Base-by-base conservation (phyloP, 2,113 vertebrate species). In the Acrocephalus arundinaceus region DNA sequence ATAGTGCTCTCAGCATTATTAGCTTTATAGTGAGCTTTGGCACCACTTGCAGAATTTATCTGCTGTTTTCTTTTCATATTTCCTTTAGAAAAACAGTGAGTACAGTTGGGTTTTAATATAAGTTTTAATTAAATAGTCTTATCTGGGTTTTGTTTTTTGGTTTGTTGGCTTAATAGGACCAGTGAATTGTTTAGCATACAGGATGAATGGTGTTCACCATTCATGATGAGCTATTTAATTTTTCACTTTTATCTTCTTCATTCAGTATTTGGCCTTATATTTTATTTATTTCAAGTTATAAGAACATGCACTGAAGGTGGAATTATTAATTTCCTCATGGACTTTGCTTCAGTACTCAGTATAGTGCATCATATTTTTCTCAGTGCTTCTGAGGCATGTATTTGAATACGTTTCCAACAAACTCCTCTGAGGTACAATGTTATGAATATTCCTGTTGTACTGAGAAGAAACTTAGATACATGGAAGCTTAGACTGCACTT, bases 211-310 rank as follows among this genome's bases (percentile, higher is more conserved):
- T 75, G 65, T 24, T 95, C 80, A 81, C 93, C 61, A 72, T 88
- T 95, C 89, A 94, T 93, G 94, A 92, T 63, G 65, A 81, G 35
- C 70, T 94, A 91, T 87, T 96, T 90, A 86, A 78, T 92, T 97
- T 96, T 94, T 95, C 83, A 67, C 61, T 95, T 97, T 93, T 95
- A 94, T 96, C 93, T 94, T 86, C 59, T 78, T 92, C 48, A 84
- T 96, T 97, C 93, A 87, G 65, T 94, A 49, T 95, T 92, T 93
- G 65, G 43, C 35, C 35, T 92, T 66, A 86, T 89, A 90, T 93
- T 92, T 95, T 93, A 95, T 96, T 93, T 87, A 94, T 89, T 94
- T 93, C 52, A 94, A 89, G 92, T 92, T 93, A 88, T 57, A 94
- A 73, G 79, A 88, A 46, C 63, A 73, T 31, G 54, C 30, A 92